A percentile compares a stretch with the other conserved stretches of the same genome.
Conservation (phyloP, 92 coral and sea anemone genomes). For the Meandrina meandrites region DNA sequence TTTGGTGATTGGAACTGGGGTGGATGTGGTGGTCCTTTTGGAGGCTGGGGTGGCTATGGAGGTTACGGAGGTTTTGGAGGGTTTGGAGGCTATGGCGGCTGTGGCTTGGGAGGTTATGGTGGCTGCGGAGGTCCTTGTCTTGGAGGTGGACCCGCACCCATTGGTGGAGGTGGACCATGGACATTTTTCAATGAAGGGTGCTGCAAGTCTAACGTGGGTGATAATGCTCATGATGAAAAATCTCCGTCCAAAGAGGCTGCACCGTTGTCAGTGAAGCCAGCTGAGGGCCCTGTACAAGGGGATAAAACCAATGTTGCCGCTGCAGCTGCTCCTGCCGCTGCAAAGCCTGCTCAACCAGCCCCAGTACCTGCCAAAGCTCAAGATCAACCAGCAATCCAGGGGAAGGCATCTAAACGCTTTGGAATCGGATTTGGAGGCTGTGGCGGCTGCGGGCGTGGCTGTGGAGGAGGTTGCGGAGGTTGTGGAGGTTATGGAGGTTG, state of each 20-base stretch:
- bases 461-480: conserved; percentile 55
- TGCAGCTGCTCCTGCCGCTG: background rate
- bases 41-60: conserved; percentile 59
- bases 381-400: conserved; percentile 19
- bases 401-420: conserved; percentile 63
- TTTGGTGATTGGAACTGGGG: conserved; percentile 63
- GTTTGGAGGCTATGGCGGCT: conserved; percentile 70
- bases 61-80: conserved; percentile 71
- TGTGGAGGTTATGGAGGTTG: conserved; percentile 56
- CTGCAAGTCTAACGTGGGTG: conserved; percentile 81
- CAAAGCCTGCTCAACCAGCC: conserved; percentile 18
- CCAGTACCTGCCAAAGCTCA: conserved; percentile 1
- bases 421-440: conserved; percentile 55
- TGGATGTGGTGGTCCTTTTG: conserved; percentile 71
- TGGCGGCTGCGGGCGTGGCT: conserved; percentile 34
- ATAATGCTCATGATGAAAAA: conserved; percentile 14
- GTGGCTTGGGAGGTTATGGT: conserved; percentile 76
- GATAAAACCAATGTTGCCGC: background rate
- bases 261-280: conserved; percentile 41
- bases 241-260: conserved; percentile 37
- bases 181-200: conserved; percentile 63
- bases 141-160: conserved; percentile 34
- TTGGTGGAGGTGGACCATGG: conserved; percentile 48
- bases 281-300: background rate
- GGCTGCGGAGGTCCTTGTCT: conserved; percentile 76